Conservation (phyloP, 2,888 invertebrate genomes). For the Cephus pygmeus region DNA sequence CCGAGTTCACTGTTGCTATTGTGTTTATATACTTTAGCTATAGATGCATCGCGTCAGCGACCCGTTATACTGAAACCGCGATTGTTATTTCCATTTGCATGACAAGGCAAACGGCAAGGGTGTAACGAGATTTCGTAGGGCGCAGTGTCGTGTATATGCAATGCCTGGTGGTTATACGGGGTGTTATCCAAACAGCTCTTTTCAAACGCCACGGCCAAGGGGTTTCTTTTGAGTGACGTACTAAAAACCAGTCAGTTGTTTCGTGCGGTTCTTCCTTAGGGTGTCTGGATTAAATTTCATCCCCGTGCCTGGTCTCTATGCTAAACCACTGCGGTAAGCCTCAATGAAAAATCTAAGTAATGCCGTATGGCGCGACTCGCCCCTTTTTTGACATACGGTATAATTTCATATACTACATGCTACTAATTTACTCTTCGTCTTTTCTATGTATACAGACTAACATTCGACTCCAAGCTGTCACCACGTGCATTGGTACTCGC, state of each 20-base stretch:
- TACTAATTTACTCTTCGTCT: neutral
- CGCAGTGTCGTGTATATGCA: neutral
- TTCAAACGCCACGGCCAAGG: neutral
- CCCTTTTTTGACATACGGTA: neutral
- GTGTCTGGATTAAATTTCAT: slow-evolving; percentile 52
- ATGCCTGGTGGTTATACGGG: slow-evolving; percentile 15
- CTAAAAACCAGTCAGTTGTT: neutral
- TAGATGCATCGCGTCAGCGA: neutral
- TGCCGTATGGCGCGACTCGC: neutral
- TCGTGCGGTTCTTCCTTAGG: slow-evolving; percentile 17
- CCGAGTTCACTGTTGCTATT: neutral
- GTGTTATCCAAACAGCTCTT: slow-evolving; percentile 32
- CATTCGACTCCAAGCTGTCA: neutral
- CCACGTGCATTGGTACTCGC: neutral
- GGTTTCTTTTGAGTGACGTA: slow-evolving; percentile 5
- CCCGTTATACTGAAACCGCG: slow-evolving; percentile 26
- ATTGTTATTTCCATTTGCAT: slow-evolving; percentile 59
- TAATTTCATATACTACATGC: neutral
- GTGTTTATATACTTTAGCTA: neutral
- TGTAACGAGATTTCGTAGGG: slow-evolving; percentile 50
- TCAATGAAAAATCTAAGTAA: slow-evolving; percentile 2
- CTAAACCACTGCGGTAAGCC: neutral
- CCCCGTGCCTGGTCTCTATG: slow-evolving; percentile 23
- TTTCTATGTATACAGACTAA: neutral
- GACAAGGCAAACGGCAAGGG: slow-evolving; percentile 49